phyloP scores from a whole-genome alignment of 2,797 vertebrate species.

The Notolabrus celidotus region DNA sequence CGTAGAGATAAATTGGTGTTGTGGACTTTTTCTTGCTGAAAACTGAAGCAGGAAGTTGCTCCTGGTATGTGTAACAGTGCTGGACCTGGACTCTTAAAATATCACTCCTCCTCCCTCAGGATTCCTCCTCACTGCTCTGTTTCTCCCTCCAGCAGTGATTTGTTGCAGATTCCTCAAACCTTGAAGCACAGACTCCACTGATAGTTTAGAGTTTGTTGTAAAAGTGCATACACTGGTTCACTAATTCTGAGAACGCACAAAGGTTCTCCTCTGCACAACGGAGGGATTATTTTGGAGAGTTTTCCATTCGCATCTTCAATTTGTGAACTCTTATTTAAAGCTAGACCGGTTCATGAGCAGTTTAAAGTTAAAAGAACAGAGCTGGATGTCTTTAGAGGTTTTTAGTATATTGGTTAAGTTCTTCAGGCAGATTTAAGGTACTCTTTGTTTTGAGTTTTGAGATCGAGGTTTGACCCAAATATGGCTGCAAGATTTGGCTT shows the following conservation, averaged over 20 bases:
- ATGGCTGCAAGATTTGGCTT: not conserved
- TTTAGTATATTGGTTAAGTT: no score
- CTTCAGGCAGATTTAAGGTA: not conserved
- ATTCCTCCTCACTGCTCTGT: slow-evolving; percentile 10
- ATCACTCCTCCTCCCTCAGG: slow-evolving; percentile 27
- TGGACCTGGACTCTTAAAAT: slow-evolving; percentile 42
- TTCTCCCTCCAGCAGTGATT: slow-evolving; percentile 33
- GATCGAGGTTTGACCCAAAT: not conserved
- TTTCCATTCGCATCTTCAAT: not conserved
- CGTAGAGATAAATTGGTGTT: slow-evolving; percentile 3
- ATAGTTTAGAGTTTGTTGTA: not conserved
- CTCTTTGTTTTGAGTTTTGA: not conserved
- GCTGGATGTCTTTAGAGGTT: no score
- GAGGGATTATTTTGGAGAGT: not conserved
- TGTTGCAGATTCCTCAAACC: slow-evolving; percentile 22
- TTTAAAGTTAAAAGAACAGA: not conserved
- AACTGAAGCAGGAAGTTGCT: slow-evolving; percentile 35
- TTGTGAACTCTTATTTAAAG: not conserved
- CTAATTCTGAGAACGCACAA: not conserved
- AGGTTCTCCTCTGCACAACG: not conserved
- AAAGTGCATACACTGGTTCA: not conserved
- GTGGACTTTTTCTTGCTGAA: not conserved
- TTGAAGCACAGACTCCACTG: not conserved
- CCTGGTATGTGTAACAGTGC: slow-evolving; percentile 18
- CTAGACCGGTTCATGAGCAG: not conserved